Conservation (phyloP, 2,113 vertebrate genomes). For the Neoarius graeffei region DNA sequence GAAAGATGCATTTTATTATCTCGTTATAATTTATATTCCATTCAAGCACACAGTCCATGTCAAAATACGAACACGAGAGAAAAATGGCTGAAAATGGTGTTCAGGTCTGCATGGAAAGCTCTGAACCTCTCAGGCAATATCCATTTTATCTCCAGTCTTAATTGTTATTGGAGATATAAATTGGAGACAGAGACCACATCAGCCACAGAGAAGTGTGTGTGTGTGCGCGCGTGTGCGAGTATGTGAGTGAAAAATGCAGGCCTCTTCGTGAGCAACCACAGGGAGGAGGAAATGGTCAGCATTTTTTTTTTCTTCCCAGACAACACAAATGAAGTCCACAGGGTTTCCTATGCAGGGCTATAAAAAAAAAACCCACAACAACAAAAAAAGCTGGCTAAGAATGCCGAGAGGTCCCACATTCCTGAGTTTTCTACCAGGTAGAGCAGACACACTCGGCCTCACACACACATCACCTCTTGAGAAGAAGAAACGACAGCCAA, state of each 20-base stretch:
- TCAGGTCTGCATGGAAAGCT: background rate
- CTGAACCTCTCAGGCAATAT: conserved; percentile 6
- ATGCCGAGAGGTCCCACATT: conserved; percentile 63
- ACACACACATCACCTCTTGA: background rate
- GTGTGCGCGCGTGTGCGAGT: conserved; percentile 43
- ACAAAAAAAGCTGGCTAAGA: conserved; percentile 55
- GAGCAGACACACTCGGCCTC: background rate
- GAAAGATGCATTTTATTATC: background rate
- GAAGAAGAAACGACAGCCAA: background rate
- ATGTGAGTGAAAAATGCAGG: conserved; percentile 9
- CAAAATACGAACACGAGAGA: background rate
- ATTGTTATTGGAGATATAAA: conserved; percentile 66
- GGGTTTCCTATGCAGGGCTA: conserved; percentile 73
- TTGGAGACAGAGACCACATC: conserved; percentile 52
- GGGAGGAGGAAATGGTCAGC: conserved; percentile 71
- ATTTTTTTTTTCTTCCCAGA: conserved; percentile 46
- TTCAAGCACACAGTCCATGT: background rate
- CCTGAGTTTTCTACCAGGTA: conserved; percentile 68
- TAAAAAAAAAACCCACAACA: conserved; percentile 60
- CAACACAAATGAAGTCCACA: conserved; percentile 72
- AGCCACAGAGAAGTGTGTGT: conserved; percentile 52
- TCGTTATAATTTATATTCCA: background rate
- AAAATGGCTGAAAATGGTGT: background rate
- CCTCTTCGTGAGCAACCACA: conserved; percentile 62
- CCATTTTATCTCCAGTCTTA: conserved; percentile 54